Evolutionary conservation across 2,888 invertebrate species (phyloP), one percentile per base, ranked within the genome.

Genomic region (Capitulum mitella): DNA sequence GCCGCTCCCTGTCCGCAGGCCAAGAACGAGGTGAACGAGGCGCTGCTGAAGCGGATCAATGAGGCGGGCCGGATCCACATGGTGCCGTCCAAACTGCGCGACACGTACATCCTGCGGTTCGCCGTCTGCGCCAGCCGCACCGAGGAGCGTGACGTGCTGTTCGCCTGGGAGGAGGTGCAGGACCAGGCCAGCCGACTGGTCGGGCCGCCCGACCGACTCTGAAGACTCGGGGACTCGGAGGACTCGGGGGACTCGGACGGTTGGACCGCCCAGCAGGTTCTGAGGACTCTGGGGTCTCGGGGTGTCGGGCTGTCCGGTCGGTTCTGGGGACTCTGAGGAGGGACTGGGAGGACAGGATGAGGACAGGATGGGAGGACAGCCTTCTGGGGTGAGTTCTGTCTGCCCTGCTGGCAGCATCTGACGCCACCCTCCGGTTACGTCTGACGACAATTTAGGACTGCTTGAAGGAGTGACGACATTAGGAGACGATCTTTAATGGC

Each of bases 61-160:
- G 93, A 92, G 0, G 91, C 93, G 79, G 95, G 96, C 8, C 91
- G 93, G 82, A 95, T 98, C 82, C 96, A 97, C 85, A 88, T 98
- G 84, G 96, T 97, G 29, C 97, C 98, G 0, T 92, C 96, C 0
- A 93, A 93, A 86, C 92, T 96, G 80, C 89, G 90, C 75, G 94
- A 92, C 81, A 88, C 88, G 0, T 97, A 92, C 85, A 96, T 97
- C 87, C 87, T 98, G 77, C 89, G 98, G 80, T 89, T 98, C 86
- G 95, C 95, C 0, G 89, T 98, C 81, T 98, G 97, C 85, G 95
- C 97, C 0, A 90, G 94, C 79, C 92, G 89, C 84, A 92, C 93
- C 3, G 92, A 92, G 84, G 89, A 91, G 43, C 89, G 90, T 80
- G 97, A 98, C 84, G 92, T 98, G 83, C 89, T 91, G 61, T 88